Evolutionary conservation across 2,797 vertebrate genomes (phyloP), one percentile per base, ranked within the genome.

Genomic region (Parotocinclus haroldoi): DNA sequence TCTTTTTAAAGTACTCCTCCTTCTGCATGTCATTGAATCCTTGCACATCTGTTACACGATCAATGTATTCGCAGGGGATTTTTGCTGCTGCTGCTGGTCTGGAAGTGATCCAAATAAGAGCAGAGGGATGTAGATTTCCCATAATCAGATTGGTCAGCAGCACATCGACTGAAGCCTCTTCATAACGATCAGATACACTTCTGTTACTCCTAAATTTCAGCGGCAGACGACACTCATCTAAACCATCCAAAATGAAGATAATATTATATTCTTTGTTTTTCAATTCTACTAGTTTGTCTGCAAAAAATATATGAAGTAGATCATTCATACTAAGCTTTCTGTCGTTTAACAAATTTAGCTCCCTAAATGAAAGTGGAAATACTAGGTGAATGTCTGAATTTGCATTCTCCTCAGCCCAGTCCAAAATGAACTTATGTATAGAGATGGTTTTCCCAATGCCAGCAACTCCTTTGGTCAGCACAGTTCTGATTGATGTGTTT

Each of bases 1-100:
- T 57, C 38, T 57, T 57, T 37, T 10, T 57, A 37, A 57, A 57
- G 14, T 57, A 57, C 38, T 57, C 55, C 38, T 57, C 55, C 37
- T 57, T 57, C 38, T 57, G 55, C 11, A 37, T 10, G 38, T 57
- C 55, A 17, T 16, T 57, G 55, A 57, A 57, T n/a, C 55, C 55
- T 57, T 13, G 9, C 17, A 57, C 38, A 5, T 57, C 55, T 57
- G 55, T 57, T 9, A 57, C 55, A 39, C 55, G 38, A 38, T 57
- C 55, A 42, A 55, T 55, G 12, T 55, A 37, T 27, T n/a, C 7
- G 8, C 13, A 37, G 27, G 51, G 51, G 55, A 57, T 42, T 16
- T 57, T 37, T 16, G 39, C 9, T 17, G 55, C 55, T 40, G 55
- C 36, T 10, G 37, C 37, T 27, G 42, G 58, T 14, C 46, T 16